Evolutionary conservation across 2,113 vertebrate species (phyloP).

Genomic region (Pachycephala philippinensis): DNA sequence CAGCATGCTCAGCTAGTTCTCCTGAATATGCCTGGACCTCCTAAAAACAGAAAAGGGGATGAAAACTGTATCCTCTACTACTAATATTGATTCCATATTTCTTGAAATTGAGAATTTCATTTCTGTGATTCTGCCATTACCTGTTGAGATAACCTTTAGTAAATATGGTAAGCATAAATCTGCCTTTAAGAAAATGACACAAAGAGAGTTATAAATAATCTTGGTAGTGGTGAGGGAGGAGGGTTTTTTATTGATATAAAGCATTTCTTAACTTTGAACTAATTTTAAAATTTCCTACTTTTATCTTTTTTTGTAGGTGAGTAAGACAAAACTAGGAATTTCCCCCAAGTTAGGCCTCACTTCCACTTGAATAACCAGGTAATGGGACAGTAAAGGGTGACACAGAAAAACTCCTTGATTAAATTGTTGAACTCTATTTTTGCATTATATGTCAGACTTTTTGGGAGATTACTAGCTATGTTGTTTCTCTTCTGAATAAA

Average conservation of each 20-base stretch:
- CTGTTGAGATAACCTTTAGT: background rate
- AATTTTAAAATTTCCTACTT: background rate
- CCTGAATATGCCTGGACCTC: conserved; percentile 96
- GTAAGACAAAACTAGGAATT: background rate
- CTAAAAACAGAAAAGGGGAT: conserved; percentile 86
- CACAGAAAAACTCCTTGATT: background rate
- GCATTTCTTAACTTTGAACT: background rate
- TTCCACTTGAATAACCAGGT: background rate
- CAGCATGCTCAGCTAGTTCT: conserved; percentile 91
- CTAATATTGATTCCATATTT: background rate
- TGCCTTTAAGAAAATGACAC: background rate
- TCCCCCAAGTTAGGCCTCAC: background rate
- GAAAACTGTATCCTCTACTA: conserved; percentile 94
- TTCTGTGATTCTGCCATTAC: background rate
- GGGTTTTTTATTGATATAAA: background rate
- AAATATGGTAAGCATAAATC: background rate
- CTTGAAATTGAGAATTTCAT: background rate
- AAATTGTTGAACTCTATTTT: background rate
- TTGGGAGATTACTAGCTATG: background rate
- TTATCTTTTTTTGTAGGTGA: background rate
- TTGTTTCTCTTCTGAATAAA: background rate
- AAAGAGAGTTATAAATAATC: background rate
- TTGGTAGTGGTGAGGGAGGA: rapidly evolving
- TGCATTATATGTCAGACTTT: background rate
- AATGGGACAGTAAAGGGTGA: background rate